Base-by-base conservation (phyloP, 2,113 vertebrate genomes). In the Heloderma charlesbogerti region DNA sequence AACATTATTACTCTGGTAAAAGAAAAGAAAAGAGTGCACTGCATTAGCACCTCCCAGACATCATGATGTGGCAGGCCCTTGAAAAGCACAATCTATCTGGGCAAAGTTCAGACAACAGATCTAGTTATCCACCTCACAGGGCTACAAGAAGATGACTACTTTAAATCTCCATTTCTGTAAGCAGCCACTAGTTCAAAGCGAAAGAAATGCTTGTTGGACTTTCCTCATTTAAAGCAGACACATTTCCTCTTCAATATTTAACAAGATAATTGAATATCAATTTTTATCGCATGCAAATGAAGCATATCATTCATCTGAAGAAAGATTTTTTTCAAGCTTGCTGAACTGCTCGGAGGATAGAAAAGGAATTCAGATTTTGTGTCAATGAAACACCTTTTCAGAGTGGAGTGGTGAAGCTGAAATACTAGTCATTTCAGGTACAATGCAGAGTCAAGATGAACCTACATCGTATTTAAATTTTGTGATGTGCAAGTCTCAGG, bases 191-290 rank as follows among this genome's bases (percentile, higher is more conserved):
- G 29, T 89, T 45, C 67, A 84, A 77, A 77, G 43, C 13, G 37
- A 77, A 90, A 89, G 43, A 54, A 90, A 66, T 48, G 31, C 43
- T 27, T 7, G 18, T 29, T 75, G 13, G 22, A 63, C 29, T 66
- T 84, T 43, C 51, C 31, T 72, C 18, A 72, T 72, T 43, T 84
- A 63, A 84, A 75, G 5, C 40, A 67, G 27, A 34, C 6, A 77
- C 43, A 63, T 66, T 77, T 84, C 51, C 71, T 77, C 29, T 77
- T 90, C 57, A 84, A 90, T 90, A 90, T 77, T 84, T 75, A 66
- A 84, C 54, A 63, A 63, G 51, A n/a, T n/a, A 77, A 69, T 27
- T 48, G 88, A 77, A 84, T 75, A 83, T 74, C 51, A 75, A 15
- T 43, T 63, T 66, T 89, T 75, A 60, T 87, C 18, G 27, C 37